Percentiles rank a stretch among this genome's conserved stretches.
Conservation (phyloP, 2,797 vertebrate species). For the Anolis apletophallus region DNA sequence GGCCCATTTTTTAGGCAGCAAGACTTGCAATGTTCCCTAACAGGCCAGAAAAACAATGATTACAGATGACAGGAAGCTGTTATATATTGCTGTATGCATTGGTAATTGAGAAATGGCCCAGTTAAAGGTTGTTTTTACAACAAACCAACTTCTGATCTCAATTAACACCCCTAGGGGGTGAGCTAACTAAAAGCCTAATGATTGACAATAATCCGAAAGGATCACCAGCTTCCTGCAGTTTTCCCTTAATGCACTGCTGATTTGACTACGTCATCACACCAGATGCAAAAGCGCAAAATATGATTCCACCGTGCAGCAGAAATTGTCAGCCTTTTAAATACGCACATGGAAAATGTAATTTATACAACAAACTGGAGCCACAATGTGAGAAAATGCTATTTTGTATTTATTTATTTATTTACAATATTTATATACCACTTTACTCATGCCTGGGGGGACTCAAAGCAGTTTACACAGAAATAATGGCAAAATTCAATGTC, state of each 20-base stretch:
- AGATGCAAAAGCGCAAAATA: neutral
- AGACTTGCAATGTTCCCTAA: neutral
- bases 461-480: too few relatives aligned
- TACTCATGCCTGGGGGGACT: too few relatives aligned
- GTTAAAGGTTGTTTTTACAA: slow-evolving; percentile 6
- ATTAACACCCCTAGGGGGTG: neutral
- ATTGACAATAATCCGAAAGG: slow-evolving; percentile 36
- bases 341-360: neutral
- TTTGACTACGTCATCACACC: slow-evolving; percentile 13
- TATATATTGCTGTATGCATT: neutral
- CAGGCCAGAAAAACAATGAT: neutral
- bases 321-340: neutral
- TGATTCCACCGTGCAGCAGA: neutral
- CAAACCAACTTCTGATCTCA: slow-evolving; percentile 52
- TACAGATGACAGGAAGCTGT: neutral
- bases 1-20: neutral
- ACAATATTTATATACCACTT: too few relatives aligned
- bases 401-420: too few relatives aligned
- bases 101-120: slow-evolving; percentile 27
- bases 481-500: too few relatives aligned
- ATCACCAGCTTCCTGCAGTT: slow-evolving; percentile 32
- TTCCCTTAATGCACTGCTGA: neutral
- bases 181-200: slow-evolving; percentile 45
- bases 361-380: neutral
- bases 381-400: neutral